phyloP scores from a whole-genome alignment of 2,888 invertebrate species.

The Timema cristinae region DNA sequence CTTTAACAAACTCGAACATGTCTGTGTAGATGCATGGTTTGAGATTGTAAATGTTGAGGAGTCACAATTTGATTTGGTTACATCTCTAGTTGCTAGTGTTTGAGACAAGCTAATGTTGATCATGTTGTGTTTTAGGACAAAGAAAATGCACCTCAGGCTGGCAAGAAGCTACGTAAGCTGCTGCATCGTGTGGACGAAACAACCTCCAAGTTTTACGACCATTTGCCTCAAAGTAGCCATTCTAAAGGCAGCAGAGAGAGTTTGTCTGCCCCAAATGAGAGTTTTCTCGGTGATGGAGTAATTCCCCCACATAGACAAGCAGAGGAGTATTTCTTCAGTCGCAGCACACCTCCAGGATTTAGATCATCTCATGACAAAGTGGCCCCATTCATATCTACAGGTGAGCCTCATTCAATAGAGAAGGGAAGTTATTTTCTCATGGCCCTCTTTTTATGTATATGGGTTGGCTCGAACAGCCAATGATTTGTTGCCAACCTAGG shows the following conservation, averaged over 20 bases:
- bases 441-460: too few species aligned
- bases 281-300: slow-evolving; percentile 40
- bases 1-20: too few species aligned
- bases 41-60: too few species aligned
- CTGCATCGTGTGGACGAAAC: slow-evolving; percentile 37
- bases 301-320: slow-evolving; percentile 39
- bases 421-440: too few species aligned
- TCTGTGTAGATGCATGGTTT: too few species aligned
- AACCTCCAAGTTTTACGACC: slow-evolving; percentile 22
- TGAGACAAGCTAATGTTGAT: not conserved
- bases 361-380: too few species aligned
- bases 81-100: too few species aligned
- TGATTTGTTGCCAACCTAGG: too few species aligned
- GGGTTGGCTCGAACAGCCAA: too few species aligned
- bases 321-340: slow-evolving; percentile 38
- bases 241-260: slow-evolving; percentile 23
- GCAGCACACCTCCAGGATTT: slow-evolving; percentile 3
- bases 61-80: too few species aligned
- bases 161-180: slow-evolving; percentile 46
- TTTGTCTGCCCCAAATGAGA: slow-evolving; percentile 33
- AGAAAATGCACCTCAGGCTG: slow-evolving; percentile 47
- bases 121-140: slow-evolving; percentile 43
- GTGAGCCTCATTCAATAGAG: too few species aligned
- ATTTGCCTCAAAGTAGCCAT: not conserved
- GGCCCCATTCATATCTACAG: too few species aligned